Evolutionary conservation across 1,140 invertebrate species (phyloP), one percentile per base, ranked within the genome.

Genomic region (Diploscapter pachys): DNA sequence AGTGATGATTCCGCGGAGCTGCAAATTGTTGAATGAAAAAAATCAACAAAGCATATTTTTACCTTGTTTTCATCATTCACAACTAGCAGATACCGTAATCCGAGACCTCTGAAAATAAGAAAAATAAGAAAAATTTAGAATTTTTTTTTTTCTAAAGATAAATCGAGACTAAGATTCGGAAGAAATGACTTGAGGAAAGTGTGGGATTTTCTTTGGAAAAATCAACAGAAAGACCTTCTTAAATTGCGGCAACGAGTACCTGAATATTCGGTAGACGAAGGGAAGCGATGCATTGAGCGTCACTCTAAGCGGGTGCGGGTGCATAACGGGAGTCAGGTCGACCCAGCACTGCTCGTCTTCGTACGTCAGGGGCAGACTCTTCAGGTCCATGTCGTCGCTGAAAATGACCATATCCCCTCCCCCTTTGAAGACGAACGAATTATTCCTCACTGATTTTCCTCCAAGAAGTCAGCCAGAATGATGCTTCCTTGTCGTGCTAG

Each of bases 1-100:
- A 0, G 95, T 97, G 64, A 97, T 92, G 88, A 97, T 94, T 11
- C 95, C 95, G 79, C 95, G 90, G 4, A 96, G 92, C 92, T 93
- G 81, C 72, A 85, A 82, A 54, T 76, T 67, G 56, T 31, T 31
- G 31, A 31, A 31, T 31, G 31, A 1, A 31, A 31, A 59, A n/a
- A 2, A 48, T 31, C 31, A 31, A 31, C 31, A 31, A 31, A 6
- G 56, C 13, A 65, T 63, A 82, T 77, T 75, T 82, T 86, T 85
- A 93, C 92, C 85, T 92, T 90, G 87, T 96, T 95, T 48, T 90
- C 89, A 84, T 96, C 92, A 87, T 96, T 93, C 2, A 96, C 90
- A 13, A 98, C 93, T 68, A 94, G 90, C 80, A 98, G 87, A 88
- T 98, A 96, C 9, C 96, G 88, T 64, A 99, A 87, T 2, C 95